Evolutionary conservation across 1,140 invertebrate genomes (phyloP).

Genomic region (Heliconius melpomene): DNA sequence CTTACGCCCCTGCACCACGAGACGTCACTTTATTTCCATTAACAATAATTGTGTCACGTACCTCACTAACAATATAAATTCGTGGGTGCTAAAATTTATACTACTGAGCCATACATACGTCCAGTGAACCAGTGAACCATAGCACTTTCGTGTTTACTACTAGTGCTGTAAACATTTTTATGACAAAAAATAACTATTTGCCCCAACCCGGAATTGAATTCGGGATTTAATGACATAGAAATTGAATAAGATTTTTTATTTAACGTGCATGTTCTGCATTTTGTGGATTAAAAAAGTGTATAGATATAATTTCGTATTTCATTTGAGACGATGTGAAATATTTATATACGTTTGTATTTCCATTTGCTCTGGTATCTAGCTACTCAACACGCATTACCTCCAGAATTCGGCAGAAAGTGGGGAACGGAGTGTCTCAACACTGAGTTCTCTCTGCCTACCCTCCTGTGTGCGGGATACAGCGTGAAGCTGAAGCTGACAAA

Average conservation of each 20-base stretch:
- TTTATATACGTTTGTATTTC: no score
- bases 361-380: no score
- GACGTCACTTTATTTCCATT: not conserved
- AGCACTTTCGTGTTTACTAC: not conserved
- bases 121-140: not conserved
- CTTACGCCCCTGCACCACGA: not conserved
- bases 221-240: not conserved
- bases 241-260: not conserved
- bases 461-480: no score
- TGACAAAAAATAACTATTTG: constrained; percentile 14
- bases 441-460: no score
- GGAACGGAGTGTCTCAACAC: no score
- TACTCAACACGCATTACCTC: no score
- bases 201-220: constrained; percentile 6
- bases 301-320: not conserved
- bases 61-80: not conserved
- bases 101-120: not conserved
- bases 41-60: constrained; percentile 9
- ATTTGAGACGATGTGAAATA: no score
- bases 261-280: not conserved
- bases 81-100: constrained; percentile 1
- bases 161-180: constrained; percentile 14
- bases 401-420: no score
- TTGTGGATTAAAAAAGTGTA: no score
- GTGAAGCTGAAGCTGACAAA: no score